Evolutionary conservation across 2,797 vertebrate species (phyloP).

Genomic region (Scomberomorus guttatus): DNA sequence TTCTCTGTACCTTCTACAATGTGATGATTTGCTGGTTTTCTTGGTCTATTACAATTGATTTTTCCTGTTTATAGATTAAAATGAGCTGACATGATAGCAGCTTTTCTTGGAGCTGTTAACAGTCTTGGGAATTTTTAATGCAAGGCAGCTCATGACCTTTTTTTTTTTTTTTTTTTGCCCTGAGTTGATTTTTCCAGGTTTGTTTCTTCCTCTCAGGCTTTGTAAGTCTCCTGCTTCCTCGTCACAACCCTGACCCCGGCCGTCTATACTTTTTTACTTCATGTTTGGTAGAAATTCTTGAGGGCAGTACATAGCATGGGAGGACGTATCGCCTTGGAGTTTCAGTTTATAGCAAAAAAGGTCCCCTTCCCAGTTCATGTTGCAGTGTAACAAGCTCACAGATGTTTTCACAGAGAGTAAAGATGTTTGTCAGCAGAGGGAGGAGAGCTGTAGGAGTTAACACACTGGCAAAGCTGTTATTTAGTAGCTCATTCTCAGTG

Average conservation of each 20-base stretch:
- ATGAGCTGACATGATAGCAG: conserved; percentile 3
- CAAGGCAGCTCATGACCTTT: neutral
- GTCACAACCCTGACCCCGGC: neutral
- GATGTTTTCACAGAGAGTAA: neutral
- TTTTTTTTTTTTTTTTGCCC: neutral
- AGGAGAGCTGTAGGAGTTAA: neutral
- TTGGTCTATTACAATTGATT: too few relatives aligned
- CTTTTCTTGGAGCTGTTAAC: neutral
- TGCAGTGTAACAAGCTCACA: neutral
- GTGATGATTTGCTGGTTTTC: too few relatives aligned
- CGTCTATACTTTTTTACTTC: neutral
- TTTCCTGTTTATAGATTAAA: neutral
- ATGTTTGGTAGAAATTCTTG: neutral
- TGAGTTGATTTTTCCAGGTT: neutral
- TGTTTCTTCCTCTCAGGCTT: neutral
- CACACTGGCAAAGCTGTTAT: neutral
- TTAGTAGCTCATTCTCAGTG: neutral
- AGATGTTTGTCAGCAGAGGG: neutral
- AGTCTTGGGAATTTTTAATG: neutral
- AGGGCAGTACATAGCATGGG: neutral
- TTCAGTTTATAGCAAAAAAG: neutral
- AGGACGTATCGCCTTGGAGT: neutral
- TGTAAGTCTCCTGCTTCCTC: neutral
- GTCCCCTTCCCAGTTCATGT: neutral
- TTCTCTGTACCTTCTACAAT: too few relatives aligned